Evolutionary conservation across 2,113 vertebrate species (phyloP).

Genomic region (Microtus richardsoni): DNA sequence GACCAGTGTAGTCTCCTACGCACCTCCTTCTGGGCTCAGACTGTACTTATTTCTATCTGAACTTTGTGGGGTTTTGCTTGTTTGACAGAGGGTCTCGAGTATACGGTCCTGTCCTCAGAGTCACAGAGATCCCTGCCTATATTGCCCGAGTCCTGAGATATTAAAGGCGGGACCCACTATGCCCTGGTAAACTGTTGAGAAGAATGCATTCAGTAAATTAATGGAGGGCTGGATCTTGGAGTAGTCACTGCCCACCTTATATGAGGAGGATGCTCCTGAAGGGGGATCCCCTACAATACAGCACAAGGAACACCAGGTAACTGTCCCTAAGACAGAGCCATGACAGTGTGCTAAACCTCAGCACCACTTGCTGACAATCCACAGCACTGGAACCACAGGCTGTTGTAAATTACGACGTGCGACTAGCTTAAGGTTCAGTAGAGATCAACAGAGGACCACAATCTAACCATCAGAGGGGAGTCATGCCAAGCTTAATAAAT

Average conservation of each 20-base stretch:
- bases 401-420: neutral
- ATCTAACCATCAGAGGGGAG: neutral
- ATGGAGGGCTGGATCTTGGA: neutral
- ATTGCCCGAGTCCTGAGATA: neutral
- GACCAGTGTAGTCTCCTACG: neutral
- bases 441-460: slow-evolving; percentile 24
- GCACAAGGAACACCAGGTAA: neutral
- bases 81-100: neutral
- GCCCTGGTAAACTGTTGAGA: neutral
- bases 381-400: neutral
- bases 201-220: neutral
- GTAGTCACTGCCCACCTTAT: neutral
- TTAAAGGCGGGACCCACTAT: neutral
- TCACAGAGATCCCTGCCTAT: neutral
- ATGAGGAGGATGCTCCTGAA: neutral
- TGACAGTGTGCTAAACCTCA: neutral
- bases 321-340: neutral
- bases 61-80: neutral
- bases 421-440: slow-evolving; percentile 7
- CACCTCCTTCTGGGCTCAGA: neutral
- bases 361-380: neutral
- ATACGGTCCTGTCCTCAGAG: neutral
- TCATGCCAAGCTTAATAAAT: neutral
- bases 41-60: neutral
- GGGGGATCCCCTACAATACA: neutral